Evolutionary conservation across 2,113 vertebrate species (phyloP).

Genomic region (Heloderma charlesbogerti): DNA sequence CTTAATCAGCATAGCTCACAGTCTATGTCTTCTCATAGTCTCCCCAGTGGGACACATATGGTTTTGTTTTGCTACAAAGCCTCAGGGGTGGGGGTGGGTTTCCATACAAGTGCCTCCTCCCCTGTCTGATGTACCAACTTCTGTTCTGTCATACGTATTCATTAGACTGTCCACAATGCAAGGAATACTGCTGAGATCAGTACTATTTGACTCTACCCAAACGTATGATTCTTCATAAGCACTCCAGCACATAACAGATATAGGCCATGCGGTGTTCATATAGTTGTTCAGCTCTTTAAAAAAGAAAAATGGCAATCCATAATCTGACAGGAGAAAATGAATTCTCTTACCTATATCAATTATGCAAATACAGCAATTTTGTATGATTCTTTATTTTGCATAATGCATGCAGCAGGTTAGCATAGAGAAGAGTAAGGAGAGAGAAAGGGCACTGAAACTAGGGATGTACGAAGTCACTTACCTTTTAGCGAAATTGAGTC

Average conservation of each 20-base stretch:
- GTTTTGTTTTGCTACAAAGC: slow-evolving; percentile 14
- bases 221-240: background rate
- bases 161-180: background rate
- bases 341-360: no score
- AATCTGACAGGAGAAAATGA: no score
- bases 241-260: background rate
- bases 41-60: slow-evolving; percentile 13
- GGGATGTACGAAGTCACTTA: no score
- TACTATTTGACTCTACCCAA: background rate
- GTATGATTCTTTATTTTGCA: no score
- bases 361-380: no score
- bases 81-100: background rate
- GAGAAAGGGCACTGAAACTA: no score
- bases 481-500: no score
- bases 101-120: background rate
- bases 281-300: no score
- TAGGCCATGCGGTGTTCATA: no score
- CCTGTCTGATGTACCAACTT: background rate
- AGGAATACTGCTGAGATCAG: background rate
- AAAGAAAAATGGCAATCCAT: no score
- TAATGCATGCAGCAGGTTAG: no score
- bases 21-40: background rate
- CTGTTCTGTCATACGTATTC: slow-evolving; percentile 2
- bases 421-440: no score
- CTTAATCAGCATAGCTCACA: slow-evolving; percentile 26